A percentile compares a stretch with the other conserved stretches of the same genome.
phyloP scores from a whole-genome alignment of 2,113 vertebrate genomes.

The Gnathonemus echidnorhynchus region DNA sequence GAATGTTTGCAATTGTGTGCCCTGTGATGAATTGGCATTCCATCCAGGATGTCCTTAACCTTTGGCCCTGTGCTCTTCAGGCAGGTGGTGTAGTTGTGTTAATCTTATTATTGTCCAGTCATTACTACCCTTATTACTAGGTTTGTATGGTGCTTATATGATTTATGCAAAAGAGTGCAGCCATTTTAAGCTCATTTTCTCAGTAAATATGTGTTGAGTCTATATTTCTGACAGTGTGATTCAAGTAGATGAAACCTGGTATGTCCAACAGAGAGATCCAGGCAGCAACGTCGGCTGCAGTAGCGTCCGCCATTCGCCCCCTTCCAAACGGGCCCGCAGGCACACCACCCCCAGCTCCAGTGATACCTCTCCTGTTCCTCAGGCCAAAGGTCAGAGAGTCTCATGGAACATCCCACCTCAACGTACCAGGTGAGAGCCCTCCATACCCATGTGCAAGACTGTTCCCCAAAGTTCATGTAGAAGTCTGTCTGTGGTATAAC shows the following conservation, averaged over 20 bases:
- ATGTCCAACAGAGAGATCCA: constrained; percentile 71
- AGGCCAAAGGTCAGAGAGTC: constrained; percentile 80
- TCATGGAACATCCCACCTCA: constrained; percentile 84
- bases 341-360: constrained; percentile 87
- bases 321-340: constrained; percentile 82
- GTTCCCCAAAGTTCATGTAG: background rate
- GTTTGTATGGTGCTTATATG: background rate
- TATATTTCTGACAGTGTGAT: background rate
- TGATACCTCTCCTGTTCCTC: constrained; percentile 83
- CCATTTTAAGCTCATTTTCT: background rate
- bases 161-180: background rate
- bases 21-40: background rate
- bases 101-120: background rate
- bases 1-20: background rate
- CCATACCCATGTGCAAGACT: background rate
- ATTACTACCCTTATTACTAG: background rate
- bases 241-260: background rate
- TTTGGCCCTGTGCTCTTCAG: background rate
- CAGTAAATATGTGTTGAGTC: background rate
- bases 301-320: constrained; percentile 81
- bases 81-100: background rate
- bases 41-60: background rate
- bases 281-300: constrained; percentile 83
- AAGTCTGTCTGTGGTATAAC: background rate
- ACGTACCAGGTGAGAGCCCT: constrained; percentile 74